phyloP scores from a whole-genome alignment of 92 coral and sea anemone species.

The Phymanthus crucifer region DNA sequence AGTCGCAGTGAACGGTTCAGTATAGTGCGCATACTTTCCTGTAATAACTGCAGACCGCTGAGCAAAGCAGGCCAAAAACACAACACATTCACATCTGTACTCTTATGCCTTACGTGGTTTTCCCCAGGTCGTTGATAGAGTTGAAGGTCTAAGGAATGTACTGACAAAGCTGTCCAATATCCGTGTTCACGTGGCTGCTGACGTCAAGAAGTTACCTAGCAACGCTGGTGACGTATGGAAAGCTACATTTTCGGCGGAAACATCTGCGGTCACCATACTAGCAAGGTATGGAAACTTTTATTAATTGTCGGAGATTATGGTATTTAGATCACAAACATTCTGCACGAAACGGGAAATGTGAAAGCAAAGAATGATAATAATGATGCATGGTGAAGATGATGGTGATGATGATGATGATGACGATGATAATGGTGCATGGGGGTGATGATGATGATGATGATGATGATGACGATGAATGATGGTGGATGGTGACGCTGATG shows the following conservation, averaged over 20 bases:
- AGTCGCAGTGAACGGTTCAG: too few species aligned
- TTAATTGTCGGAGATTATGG: background rate
- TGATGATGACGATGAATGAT: background rate
- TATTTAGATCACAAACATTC: background rate
- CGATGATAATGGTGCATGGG: background rate
- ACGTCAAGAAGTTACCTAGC: slow-evolving; percentile 74
- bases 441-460: background rate
- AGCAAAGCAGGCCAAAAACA: too few species aligned
- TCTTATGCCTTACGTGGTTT: background rate
- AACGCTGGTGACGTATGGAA: slow-evolving; percentile 77
- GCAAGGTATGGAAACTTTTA: slow-evolving; percentile 38
- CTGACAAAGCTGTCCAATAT: slow-evolving; percentile 78
- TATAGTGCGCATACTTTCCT: too few species aligned
- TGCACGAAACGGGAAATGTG: too few species aligned
- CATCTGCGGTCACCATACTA: slow-evolving; percentile 41
- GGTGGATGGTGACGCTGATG: background rate
- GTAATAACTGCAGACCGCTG: too few species aligned
- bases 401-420: background rate
- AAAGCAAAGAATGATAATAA: background rate
- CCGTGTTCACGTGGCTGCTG: slow-evolving; percentile 86
- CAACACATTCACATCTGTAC: too few species aligned
- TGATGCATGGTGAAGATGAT: background rate
- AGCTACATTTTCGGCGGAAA: slow-evolving; percentile 51
- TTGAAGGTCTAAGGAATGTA: slow-evolving; percentile 63
- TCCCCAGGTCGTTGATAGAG: slow-evolving; percentile 69